A percentile compares a stretch with the other conserved stretches of the same genome.
Conservation (phyloP, 2,113 vertebrate species). For the Pachyramphus minor region DNA sequence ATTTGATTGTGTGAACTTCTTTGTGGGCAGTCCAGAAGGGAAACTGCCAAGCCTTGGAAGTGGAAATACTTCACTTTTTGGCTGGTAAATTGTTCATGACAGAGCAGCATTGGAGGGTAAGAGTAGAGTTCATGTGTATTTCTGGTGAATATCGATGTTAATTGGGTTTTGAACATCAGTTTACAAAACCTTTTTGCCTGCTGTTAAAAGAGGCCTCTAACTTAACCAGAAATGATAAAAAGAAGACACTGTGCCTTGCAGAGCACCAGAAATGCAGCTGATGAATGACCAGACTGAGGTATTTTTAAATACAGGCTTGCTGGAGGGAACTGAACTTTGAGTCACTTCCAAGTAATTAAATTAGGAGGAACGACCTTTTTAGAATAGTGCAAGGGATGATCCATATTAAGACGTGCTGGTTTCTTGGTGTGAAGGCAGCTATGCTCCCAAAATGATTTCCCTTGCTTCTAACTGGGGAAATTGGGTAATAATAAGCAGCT, state of each 20-base stretch:
- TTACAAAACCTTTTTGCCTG: not conserved
- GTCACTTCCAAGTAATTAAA: conserved; percentile 19
- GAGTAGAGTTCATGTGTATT: not conserved
- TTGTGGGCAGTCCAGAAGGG: not conserved
- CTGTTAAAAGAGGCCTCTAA: not conserved
- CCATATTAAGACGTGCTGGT: not conserved
- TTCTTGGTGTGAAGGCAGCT: not conserved
- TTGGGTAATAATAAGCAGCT: not conserved
- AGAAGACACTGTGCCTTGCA: not conserved
- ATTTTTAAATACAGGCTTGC: conserved; percentile 12
- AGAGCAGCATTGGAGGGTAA: not conserved
- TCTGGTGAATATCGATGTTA: not conserved
- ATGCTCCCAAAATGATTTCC: not conserved
- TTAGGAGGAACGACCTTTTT: not conserved
- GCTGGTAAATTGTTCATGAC: not conserved
- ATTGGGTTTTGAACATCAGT: not conserved
- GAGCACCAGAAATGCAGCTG: not conserved
- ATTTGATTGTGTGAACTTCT: conserved; percentile 32
- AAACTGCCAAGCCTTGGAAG: not conserved
- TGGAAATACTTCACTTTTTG: not conserved
- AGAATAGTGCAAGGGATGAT: not conserved
- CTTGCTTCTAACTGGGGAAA: not conserved
- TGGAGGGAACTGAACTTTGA: not conserved
- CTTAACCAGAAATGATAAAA: not conserved
- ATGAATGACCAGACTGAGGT: not conserved